Base-by-base conservation (phyloP, 2,888 invertebrate genomes). In the Orthosia gracilis region DNA sequence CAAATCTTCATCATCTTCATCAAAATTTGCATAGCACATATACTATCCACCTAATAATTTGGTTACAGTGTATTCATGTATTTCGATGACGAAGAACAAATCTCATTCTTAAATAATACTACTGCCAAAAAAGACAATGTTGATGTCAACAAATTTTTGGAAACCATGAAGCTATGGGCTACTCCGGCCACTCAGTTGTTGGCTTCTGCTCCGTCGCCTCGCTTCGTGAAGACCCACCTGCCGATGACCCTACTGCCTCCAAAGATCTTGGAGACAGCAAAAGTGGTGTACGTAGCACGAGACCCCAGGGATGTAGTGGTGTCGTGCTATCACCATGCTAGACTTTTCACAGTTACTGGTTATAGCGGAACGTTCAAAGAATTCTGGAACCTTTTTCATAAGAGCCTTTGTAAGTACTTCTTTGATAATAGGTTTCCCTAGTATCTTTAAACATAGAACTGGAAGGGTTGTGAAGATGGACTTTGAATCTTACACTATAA, bases 291-390 rank as follows among this genome's bases (percentile, higher is more conserved):
- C 89, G 97, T 98, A 0, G 97, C 98, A 0, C 96, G 98, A 73
- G 98, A 98, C 93, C 98, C 98, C 0, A 98, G 98, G 92, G 98
- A 98, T 91, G 98, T 98, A 0, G 97, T 97, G 0, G 98, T 98
- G 0, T 98, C 98, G 0, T 98, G 96, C 89, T 98, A 97, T 89
- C 97, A 98, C 89, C 96, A 98, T 63, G 97, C 97, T 88, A 95
- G n/a, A 95, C 54, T 87, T n/a, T 78, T 97, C 73, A 97, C 50
- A 23, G 0, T 97, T 0, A 96, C 97, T 83, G 97, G 97, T 0
- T 97, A 97, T 84, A 85, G 88, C 0, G 97, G 97, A 17, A 97
- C 97, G 83, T 97, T 98, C 80, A 92, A 95, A 65, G 96, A 95
- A 69, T 97, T 97, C 85, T 98, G 97, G 97, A 90, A 96, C 52